Evolutionary conservation across 1,140 invertebrate species (phyloP), one percentile per base, ranked within the genome.

Genomic region (Drosophila nikananu): DNA sequence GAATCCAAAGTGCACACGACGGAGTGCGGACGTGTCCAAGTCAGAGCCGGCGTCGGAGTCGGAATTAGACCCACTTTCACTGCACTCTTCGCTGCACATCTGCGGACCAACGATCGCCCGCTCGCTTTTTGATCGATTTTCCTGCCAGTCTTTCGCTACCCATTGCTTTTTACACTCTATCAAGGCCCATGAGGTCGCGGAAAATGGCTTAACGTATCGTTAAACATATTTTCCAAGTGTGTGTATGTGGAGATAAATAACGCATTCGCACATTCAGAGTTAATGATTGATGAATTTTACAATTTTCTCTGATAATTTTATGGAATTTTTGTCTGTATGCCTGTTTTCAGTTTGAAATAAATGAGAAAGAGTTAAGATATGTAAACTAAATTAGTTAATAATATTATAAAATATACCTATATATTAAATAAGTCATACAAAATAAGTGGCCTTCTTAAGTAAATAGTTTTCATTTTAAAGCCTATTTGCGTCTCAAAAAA

Each of bases 41-140:
- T 49, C 73, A 25, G 19, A 77, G 27, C 37, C 19, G 30, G 39
- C 54, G 51, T 32, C 21, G 49, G 48, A 71, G n/a, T 46, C 48
- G 48, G 42, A 51, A 42, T 39, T 48, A 67, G 80, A 86, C 66
- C 77, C 83, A 89, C 83, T 86, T 89, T 86, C 83, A 86, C 83
- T 86, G 60, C 80, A 83, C 80, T 86, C 77, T 46, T 74, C 66
- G 70, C 59, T 86, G 77, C 75, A 60, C 83, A 80, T 83, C 84
- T 83, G 80, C 79, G 86, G 67, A 80, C 84, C 65, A 54, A 37
- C 58, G 42, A 77, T 77, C 74, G 64, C 41, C 64, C 71, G 44
- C 48, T 66, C 66, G 79, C 41, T 63, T 68, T 60, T 58, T 65
- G 58, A 57, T 60, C 73, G 71, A 72, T 70, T 89, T 86, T 80